These are phyloP conservation scores for Sebastes cheni DNA, from an alignment of 2,797 vertebrate genomes.

Conservation along the genomic window DNA sequence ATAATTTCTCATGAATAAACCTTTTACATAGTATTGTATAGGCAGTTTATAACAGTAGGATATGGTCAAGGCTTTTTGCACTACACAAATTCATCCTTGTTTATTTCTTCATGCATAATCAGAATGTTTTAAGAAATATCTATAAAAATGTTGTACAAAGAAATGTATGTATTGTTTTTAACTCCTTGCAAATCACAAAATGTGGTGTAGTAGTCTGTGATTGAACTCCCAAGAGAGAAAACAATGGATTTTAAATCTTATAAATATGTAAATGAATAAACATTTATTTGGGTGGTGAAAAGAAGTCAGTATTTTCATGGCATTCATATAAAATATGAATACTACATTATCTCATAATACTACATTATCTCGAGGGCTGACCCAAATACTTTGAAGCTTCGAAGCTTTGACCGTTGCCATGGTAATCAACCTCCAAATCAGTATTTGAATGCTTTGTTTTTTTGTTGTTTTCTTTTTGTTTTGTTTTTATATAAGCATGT, in stretches of 20 bases:
- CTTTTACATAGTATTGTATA: slow-evolving; percentile 24
- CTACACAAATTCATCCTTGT: slow-evolving; percentile 47
- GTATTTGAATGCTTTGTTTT: too few relatives aligned
- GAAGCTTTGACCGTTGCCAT: too few relatives aligned
- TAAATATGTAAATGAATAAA: slow-evolving; percentile 77
- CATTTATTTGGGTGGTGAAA: slow-evolving; percentile 59
- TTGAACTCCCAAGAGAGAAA: slow-evolving; percentile 14
- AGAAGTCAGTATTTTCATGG: neutral
- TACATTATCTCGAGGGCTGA: too few relatives aligned
- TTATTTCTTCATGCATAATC: slow-evolving; percentile 37
- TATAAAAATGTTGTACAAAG: slow-evolving; percentile 54
- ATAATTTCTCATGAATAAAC: slow-evolving; percentile 11
- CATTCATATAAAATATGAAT: neutral
- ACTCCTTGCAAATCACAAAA: slow-evolving; percentile 35
- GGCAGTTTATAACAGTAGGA: slow-evolving; percentile 38
- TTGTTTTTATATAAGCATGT: too few relatives aligned
- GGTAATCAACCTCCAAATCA: too few relatives aligned
- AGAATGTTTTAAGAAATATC: slow-evolving; percentile 31
- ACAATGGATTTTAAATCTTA: slow-evolving; percentile 47
- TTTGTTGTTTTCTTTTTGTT: too few relatives aligned
- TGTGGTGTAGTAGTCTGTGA: slow-evolving; percentile 29
- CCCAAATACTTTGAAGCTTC: too few relatives aligned
- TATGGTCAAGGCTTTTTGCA: slow-evolving; percentile 61
- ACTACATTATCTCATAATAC: too few relatives aligned
- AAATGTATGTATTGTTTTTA: slow-evolving; percentile 40